Percentiles rank a stretch among this genome's conserved stretches.
Conservation (phyloP, 2,888 invertebrate genomes). For the Cephus runcator region DNA sequence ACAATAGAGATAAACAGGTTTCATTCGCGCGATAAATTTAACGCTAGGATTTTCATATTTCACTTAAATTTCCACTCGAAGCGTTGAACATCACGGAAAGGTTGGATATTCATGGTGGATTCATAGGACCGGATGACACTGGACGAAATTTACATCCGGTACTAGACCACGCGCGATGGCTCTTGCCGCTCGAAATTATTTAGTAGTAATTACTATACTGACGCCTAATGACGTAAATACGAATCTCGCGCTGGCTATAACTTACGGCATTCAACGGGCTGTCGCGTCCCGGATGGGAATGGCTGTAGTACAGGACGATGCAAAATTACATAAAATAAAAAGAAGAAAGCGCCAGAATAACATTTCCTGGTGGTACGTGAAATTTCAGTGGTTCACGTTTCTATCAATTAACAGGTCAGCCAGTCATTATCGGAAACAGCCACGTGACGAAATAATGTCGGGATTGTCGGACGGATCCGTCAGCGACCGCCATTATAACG, state of each 20-base stretch:
- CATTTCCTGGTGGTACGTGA: not conserved
- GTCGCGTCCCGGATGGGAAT: not conserved
- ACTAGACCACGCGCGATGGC: constrained; percentile 38
- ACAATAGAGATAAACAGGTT: not conserved
- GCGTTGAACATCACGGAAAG: constrained; percentile 52
- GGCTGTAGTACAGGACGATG: not conserved
- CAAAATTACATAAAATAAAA: not conserved
- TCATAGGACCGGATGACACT: constrained; percentile 51
- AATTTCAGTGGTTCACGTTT: not conserved
- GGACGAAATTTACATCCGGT: constrained; percentile 53
- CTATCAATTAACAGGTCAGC: not conserved
- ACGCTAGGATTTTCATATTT: constrained; percentile 57
- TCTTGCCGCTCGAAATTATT: constrained; percentile 54
- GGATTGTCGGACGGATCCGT: constrained; percentile 45
- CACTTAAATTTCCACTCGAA: constrained; percentile 60
- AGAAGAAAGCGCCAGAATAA: not conserved
- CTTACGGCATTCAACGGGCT: not conserved
- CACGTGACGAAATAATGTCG: not conserved
- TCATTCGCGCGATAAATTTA: constrained; percentile 12
- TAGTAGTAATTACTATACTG: constrained; percentile 56
- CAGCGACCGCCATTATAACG: constrained; percentile 53
- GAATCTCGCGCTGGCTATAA: not conserved
- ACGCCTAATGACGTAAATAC: constrained; percentile 7
- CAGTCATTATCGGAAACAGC: not conserved
- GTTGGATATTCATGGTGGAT: constrained; percentile 59